Percentiles rank a stretch among this genome's conserved stretches.
These are phyloP conservation scores for Mastomys natalensis DNA, from an alignment of 2,113 vertebrate species.

Conservation along the genomic window DNA sequence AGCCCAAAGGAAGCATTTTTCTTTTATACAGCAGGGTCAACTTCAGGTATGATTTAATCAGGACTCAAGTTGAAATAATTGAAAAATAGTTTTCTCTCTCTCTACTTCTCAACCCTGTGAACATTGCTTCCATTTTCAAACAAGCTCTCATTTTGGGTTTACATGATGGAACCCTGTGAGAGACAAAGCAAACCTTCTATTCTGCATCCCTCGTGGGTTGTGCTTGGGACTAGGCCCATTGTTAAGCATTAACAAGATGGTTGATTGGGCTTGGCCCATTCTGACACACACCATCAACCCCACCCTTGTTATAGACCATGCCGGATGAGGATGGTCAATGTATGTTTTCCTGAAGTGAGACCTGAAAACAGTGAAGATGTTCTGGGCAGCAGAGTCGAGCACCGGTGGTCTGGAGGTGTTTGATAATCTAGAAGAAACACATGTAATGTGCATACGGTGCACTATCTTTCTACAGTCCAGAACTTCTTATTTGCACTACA, in stretches of 20 bases:
- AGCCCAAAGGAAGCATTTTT: neutral
- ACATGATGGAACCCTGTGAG: neutral
- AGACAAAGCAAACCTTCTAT: neutral
- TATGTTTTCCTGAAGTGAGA: neutral
- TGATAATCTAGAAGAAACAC: neutral
- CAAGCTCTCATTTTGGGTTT: neutral
- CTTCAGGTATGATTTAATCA: neutral
- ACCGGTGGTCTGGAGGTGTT: neutral
- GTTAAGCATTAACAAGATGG: neutral
- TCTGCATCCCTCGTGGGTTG: neutral
- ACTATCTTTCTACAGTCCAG: neutral
- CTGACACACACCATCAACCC: neutral
- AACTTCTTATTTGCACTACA: neutral
- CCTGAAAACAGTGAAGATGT: neutral
- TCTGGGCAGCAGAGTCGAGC: neutral
- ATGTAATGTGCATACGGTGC: too few relatives aligned
- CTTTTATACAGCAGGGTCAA: neutral
- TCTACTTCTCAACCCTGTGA: neutral
- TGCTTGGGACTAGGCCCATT: neutral
- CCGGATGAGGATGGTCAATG: neutral
- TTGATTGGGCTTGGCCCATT: neutral
- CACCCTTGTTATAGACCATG: neutral
- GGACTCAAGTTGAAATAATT: neutral
- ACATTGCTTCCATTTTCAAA: neutral
- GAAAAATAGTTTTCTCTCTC: neutral